These are phyloP conservation scores for Drosophila neocordata DNA, from an alignment of 1,140 invertebrate species.

Conservation along the genomic window DNA sequence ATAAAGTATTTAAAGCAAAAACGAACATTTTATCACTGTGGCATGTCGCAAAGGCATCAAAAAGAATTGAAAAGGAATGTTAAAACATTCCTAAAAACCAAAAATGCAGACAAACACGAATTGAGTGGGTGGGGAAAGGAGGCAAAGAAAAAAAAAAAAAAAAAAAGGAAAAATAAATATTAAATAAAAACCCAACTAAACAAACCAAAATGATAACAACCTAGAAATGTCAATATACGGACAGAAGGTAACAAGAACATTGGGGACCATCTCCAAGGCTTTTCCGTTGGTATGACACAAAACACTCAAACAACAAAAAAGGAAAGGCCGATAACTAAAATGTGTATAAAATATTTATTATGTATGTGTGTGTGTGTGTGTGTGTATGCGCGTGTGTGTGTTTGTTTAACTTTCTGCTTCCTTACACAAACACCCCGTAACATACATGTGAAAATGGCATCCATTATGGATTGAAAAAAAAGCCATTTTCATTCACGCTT, in stretches of 20 bases:
- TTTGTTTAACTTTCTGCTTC: slow-evolving; percentile 41
- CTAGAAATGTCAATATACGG: slow-evolving; percentile 51
- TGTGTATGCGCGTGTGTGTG: slow-evolving; percentile 8
- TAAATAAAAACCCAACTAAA: not conserved
- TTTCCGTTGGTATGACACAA: slow-evolving; percentile 45
- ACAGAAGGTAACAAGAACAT: slow-evolving; percentile 30
- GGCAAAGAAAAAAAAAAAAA: not conserved
- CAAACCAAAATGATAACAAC: slow-evolving; percentile 19
- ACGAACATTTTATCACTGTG: not conserved
- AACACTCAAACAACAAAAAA: no score
- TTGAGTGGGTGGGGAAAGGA: not conserved
- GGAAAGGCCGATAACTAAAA: slow-evolving; percentile 40
- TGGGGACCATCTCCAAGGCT: slow-evolving; percentile 38
- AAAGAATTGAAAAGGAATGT: not conserved
- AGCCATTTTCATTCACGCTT: slow-evolving; percentile 38
- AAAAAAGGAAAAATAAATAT: not conserved
- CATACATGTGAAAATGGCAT: slow-evolving; percentile 21
- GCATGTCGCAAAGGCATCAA: not conserved
- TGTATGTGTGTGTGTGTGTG: slow-evolving; percentile 23
- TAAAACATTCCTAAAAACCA: not conserved
- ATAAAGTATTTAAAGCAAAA: not conserved
- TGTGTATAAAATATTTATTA: slow-evolving; percentile 43
- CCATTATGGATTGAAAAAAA: slow-evolving; percentile 49
- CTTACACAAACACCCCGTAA: slow-evolving; percentile 28
- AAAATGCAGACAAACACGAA: slow-evolving; percentile 11